Conservation (phyloP, 2,797 vertebrate genomes). For the Gorsachius magnificus region DNA sequence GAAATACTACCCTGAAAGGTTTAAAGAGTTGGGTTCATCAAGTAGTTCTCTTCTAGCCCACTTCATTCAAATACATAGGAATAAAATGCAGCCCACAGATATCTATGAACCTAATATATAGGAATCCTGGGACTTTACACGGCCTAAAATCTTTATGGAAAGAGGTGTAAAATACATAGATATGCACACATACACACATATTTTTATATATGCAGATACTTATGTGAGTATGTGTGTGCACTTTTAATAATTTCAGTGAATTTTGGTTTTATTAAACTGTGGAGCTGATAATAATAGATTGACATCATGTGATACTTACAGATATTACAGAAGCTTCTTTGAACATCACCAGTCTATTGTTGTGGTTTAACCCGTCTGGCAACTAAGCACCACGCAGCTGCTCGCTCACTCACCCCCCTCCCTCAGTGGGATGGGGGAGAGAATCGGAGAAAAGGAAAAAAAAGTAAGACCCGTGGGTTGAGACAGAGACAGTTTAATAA, state of each 20-base stretch:
- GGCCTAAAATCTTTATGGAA: not conserved
- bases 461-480: too few relatives aligned
- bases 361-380: too few relatives aligned
- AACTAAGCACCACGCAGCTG: too few relatives aligned
- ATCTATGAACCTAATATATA: not conserved
- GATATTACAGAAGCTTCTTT: not conserved
- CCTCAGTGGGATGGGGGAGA: too few relatives aligned
- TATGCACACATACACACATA: not conserved
- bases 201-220: not conserved
- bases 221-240: fast-evolving
- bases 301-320: not conserved
- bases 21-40: not conserved
- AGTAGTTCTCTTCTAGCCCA: not conserved
- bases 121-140: not conserved
- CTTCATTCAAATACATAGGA: not conserved
- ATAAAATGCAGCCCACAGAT: not conserved
- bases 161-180: not conserved
- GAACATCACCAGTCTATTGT: not conserved
- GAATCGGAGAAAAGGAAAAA: too few relatives aligned
- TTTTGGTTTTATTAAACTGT: not conserved
- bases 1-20: not conserved
- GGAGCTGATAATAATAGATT: not conserved
- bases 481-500: too few relatives aligned
- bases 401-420: too few relatives aligned
- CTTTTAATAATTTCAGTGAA: not conserved